phyloP scores from a whole-genome alignment of 1,140 invertebrate species.

The Ips typographus region DNA sequence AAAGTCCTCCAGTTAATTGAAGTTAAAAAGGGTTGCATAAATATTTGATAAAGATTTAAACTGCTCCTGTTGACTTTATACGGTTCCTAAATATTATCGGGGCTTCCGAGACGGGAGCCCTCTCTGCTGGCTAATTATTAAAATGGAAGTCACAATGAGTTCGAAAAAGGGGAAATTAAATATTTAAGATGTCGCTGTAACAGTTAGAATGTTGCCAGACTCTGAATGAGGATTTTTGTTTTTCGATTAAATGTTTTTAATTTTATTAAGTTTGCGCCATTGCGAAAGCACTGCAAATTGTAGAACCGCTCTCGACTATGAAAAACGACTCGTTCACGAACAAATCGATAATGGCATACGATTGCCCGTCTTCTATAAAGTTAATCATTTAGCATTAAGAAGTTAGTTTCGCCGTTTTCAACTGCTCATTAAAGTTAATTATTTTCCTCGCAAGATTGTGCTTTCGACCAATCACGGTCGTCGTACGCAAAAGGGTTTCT shows the following conservation, averaged over 20 bases:
- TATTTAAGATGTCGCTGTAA: conserved; percentile 7
- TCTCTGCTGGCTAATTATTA: conserved; percentile 29
- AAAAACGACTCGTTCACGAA: conserved; percentile 15
- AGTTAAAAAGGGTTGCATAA: conserved; percentile 34
- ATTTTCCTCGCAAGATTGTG: conserved; percentile 22
- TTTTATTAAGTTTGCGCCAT: too few relatives aligned
- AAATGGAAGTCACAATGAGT: conserved; percentile 25
- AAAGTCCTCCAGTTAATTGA: conserved; percentile 25
- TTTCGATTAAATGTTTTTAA: too few relatives aligned
- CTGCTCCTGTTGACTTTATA: conserved; percentile 30
- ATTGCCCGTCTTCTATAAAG: conserved; percentile 22
- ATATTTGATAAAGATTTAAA: conserved; percentile 34
- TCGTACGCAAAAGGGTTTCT: conserved; percentile 7
- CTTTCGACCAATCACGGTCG: conserved; percentile 5
- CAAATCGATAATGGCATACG: conserved; percentile 26
- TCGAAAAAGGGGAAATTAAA: conserved; percentile 29
- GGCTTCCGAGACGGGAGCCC: conserved; percentile 13
- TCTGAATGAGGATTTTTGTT: too few relatives aligned
- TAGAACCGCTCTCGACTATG: neutral
- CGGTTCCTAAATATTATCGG: conserved; percentile 29
- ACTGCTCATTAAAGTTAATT: conserved; percentile 29
- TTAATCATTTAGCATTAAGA: conserved; percentile 30
- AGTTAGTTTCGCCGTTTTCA: conserved; percentile 18
- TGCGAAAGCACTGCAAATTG: too few relatives aligned
- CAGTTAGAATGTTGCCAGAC: neutral